phyloP scores from a whole-genome alignment of 1,140 invertebrate genomes.

The Oncopodura yosiiana region DNA sequence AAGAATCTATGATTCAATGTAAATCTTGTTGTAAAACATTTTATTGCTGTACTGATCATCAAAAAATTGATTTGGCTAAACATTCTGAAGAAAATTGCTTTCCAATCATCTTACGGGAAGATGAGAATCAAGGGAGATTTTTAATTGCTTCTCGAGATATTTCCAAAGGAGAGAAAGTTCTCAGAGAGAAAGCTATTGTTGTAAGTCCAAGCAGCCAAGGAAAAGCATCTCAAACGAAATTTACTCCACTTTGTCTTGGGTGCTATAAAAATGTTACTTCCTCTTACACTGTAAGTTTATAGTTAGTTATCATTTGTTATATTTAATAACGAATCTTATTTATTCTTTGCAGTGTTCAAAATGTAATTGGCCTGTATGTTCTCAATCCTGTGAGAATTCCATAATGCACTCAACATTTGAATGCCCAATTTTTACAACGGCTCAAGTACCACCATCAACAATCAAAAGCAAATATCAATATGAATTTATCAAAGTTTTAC shows the following conservation, averaged over 20 bases:
- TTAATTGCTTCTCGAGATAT: constrained; percentile 11
- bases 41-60: background rate
- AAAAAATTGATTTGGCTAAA: background rate
- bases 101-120: background rate
- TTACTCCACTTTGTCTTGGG: constrained; percentile 5
- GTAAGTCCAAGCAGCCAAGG: constrained; percentile 11
- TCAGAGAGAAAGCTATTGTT: constrained; percentile 1
- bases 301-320: background rate
- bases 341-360: background rate
- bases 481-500: constrained; percentile 12
- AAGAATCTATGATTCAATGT: no score
- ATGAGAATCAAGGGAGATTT: constrained; percentile 2
- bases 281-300: background rate
- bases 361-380: constrained; percentile 8
- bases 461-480: constrained; percentile 14
- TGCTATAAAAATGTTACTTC: constrained; percentile 7
- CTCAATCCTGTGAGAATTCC: constrained; percentile 2
- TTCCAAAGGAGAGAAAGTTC: constrained; percentile 1
- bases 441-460: background rate
- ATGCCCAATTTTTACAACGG: background rate
- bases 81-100: background rate
- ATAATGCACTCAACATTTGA: background rate
- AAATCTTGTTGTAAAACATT: background rate
- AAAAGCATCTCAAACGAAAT: constrained; percentile 6
- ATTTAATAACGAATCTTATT: background rate